These are phyloP conservation scores for Digitonthophagus gazella DNA, from an alignment of 2,888 invertebrate genomes.

Conservation along the genomic window DNA sequence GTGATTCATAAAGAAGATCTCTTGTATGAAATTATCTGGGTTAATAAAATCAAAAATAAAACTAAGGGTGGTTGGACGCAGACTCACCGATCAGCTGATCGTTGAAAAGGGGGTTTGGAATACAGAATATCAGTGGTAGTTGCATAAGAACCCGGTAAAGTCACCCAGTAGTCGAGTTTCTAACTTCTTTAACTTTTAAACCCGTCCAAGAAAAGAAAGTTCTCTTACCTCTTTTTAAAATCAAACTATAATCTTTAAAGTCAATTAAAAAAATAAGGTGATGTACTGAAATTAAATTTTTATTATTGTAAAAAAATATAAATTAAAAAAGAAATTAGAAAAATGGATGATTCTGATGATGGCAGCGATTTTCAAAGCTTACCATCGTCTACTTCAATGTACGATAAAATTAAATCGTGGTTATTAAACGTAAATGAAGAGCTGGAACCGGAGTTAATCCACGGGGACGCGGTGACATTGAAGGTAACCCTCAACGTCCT, in stretches of 20 bases:
- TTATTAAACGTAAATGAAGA: slow-evolving; percentile 38
- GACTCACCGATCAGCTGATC: background rate
- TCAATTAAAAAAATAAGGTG: background rate
- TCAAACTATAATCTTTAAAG: too few relatives aligned
- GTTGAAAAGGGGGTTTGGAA: background rate
- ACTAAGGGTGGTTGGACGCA: background rate
- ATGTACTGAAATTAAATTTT: background rate
- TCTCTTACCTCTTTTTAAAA: too few relatives aligned
- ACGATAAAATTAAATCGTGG: slow-evolving; percentile 42
- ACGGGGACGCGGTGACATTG: slow-evolving; percentile 39
- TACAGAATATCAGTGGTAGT: background rate
- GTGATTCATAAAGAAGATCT: too few relatives aligned
- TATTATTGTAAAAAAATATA: slow-evolving; percentile 2
- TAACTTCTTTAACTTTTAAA: too few relatives aligned
- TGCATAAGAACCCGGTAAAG: background rate
- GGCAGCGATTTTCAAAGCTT: slow-evolving; percentile 26
- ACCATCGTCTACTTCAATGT: slow-evolving; percentile 38
- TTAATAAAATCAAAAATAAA: background rate
- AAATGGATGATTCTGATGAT: slow-evolving; percentile 39
- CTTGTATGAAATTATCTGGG: too few relatives aligned
- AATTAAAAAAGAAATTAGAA: slow-evolving; percentile 7
- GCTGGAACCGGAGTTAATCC: slow-evolving; percentile 36
- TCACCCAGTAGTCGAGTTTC: background rate
- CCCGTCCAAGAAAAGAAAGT: too few relatives aligned
- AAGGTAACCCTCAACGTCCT: slow-evolving; percentile 35